Evolutionary conservation across 2,888 invertebrate species (phyloP).

Genomic region (Xanthia icteritia): DNA sequence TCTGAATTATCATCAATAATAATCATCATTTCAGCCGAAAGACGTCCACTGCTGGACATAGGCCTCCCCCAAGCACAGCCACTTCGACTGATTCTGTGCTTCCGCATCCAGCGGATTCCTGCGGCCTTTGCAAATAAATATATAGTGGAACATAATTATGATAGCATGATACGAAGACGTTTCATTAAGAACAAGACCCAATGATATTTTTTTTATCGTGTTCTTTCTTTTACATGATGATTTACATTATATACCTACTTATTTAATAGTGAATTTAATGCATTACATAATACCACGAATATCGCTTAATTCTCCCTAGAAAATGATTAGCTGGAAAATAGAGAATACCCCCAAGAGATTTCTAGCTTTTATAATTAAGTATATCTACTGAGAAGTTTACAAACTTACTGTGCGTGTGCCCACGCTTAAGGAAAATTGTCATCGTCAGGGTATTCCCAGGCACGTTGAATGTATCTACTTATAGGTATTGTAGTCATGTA

Average conservation of each 20-base stretch:
- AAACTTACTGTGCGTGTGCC: constrained; percentile 6
- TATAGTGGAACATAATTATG: not conserved
- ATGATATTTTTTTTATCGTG: not conserved
- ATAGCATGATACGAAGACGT: not conserved
- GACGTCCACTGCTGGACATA: no score
- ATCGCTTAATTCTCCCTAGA: not conserved
- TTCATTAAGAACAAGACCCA: not conserved
- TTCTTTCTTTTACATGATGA: not conserved
- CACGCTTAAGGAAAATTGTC: constrained; percentile 37
- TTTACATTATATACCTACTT: not conserved
- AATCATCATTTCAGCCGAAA: no score
- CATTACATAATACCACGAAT: not conserved
- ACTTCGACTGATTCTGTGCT: no score
- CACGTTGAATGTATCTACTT: not conserved
- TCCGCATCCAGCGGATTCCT: no score
- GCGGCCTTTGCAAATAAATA: no score
- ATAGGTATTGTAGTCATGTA: not conserved
- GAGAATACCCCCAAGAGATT: no score
- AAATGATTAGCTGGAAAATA: not conserved
- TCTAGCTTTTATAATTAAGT: not conserved
- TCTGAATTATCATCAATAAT: not conserved
- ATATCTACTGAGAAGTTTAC: not conserved
- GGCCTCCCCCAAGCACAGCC: no score
- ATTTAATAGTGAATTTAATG: not conserved
- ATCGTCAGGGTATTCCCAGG: constrained; percentile 34